A percentile compares a stretch with the other conserved stretches of the same genome.
phyloP scores from a whole-genome alignment of 2,888 invertebrate genomes.

The Lomographa bimaculata region DNA sequence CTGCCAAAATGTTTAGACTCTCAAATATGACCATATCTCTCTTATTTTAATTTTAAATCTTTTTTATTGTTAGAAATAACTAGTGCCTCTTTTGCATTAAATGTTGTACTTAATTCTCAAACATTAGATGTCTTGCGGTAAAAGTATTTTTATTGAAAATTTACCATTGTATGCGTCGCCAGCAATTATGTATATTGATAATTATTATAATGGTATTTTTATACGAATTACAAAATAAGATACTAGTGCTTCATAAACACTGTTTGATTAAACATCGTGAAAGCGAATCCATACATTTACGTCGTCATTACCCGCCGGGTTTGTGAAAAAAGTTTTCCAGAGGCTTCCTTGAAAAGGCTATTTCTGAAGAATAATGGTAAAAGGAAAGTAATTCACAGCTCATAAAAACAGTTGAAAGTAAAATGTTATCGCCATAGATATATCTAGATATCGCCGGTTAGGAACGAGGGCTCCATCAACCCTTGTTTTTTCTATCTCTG shows the following conservation, averaged over 20 bases:
- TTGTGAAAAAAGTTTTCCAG: conserved; percentile 20
- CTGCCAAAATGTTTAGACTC: conserved; percentile 33
- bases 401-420: conserved; percentile 10
- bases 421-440: conserved; percentile 9
- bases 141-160: conserved; percentile 51
- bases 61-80: conserved; percentile 53
- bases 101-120: conserved; percentile 65
- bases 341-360: conserved; percentile 17
- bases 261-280: no score
- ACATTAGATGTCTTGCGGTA: conserved; percentile 62
- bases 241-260: no score
- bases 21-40: conserved; percentile 22
- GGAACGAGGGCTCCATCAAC: no score
- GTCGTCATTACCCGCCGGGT: conserved; percentile 17
- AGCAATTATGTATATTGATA: conserved; percentile 73
- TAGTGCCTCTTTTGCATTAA: conserved; percentile 58
- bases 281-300: conserved; percentile 3
- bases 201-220: conserved; percentile 79
- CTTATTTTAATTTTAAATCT: conserved; percentile 10
- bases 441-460: no score
- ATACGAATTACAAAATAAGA: conserved; percentile 74
- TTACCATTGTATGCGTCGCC: conserved; percentile 60
- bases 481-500: no score
- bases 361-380: conserved; percentile 19
- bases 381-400: conserved; percentile 12